Evolutionary conservation across 2,797 vertebrate species (phyloP).

Genomic region (Notamacropus eugenii): DNA sequence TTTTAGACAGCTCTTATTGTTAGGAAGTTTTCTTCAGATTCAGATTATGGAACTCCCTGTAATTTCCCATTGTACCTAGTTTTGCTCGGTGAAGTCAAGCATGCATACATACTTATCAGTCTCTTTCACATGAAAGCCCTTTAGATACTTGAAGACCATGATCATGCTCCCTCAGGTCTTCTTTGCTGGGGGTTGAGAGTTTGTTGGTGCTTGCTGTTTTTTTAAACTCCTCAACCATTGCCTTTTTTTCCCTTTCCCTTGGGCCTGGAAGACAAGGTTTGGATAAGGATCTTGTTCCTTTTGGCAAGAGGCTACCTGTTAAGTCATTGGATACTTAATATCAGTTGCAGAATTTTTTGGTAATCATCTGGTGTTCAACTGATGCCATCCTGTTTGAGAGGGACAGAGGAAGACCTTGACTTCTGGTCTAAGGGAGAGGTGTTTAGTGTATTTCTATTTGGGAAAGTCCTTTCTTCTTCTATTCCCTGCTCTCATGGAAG

Average conservation of each 20-base stretch:
- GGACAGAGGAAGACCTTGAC: not conserved
- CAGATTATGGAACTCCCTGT: not conserved
- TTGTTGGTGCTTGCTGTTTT: not conserved
- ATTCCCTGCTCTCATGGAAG: not conserved
- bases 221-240: not conserved
- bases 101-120: not conserved
- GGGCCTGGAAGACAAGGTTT: not conserved
- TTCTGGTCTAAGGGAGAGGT: not conserved
- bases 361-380: not conserved
- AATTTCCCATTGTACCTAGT: not conserved
- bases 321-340: not conserved
- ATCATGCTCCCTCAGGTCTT: not conserved
- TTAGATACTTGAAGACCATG: not conserved
- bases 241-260: not conserved
- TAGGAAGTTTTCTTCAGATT: not conserved
- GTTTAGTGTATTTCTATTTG: not conserved
- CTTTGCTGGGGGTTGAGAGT: not conserved
- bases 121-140: not conserved
- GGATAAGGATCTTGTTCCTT: not conserved
- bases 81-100: not conserved
- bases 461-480: not conserved
- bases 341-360: not conserved
- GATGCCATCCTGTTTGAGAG: not conserved
- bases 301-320: not conserved
- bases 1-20: not conserved